phyloP scores from a whole-genome alignment of 37 sponge, comb jelly and placozoan genomes.

The Amphimedon queenslandica region DNA sequence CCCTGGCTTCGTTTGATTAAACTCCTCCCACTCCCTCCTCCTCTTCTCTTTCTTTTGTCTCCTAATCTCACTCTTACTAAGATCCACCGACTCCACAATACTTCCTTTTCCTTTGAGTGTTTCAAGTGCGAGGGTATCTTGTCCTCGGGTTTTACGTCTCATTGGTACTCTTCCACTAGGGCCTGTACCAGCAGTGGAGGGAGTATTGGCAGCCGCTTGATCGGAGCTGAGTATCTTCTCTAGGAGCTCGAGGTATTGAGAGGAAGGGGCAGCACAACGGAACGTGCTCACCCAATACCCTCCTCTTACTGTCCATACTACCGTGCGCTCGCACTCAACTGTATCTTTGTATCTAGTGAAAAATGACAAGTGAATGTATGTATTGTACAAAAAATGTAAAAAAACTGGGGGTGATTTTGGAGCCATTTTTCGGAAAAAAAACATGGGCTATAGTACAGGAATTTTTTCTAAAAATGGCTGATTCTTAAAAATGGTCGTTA shows the following conservation, averaged over 20 bases:
- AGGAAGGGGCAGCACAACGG: slow-evolving; percentile 43
- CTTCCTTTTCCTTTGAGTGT: background rate
- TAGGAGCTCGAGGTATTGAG: slow-evolving; percentile 27
- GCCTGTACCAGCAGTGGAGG: slow-evolving; percentile 8
- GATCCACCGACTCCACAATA: slow-evolving; percentile 1
- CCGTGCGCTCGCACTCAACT: slow-evolving; percentile 74
- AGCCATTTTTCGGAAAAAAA: too few relatives aligned
- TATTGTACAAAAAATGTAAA: too few relatives aligned
- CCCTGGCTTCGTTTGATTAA: slow-evolving; percentile 57
- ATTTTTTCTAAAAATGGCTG: too few relatives aligned
- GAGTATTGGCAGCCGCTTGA: background rate
- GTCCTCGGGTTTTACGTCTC: background rate
- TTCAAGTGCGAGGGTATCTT: background rate
- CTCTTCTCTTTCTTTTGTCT: slow-evolving; percentile 55
- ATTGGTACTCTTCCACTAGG: background rate
- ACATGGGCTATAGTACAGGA: too few relatives aligned
- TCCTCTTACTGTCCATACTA: slow-evolving; percentile 55
- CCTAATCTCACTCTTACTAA: slow-evolving; percentile 74
- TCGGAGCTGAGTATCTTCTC: slow-evolving; percentile 19
- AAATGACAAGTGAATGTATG: background rate
- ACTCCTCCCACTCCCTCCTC: slow-evolving; percentile 81
- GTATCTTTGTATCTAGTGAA: slow-evolving; percentile 71
- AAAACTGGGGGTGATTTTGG: too few relatives aligned
- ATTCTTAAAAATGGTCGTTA: too few relatives aligned
- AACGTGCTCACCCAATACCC: slow-evolving; percentile 48